These are phyloP conservation scores for Microtus montanus DNA, from an alignment of 2,113 vertebrate genomes.

Conservation along the genomic window DNA sequence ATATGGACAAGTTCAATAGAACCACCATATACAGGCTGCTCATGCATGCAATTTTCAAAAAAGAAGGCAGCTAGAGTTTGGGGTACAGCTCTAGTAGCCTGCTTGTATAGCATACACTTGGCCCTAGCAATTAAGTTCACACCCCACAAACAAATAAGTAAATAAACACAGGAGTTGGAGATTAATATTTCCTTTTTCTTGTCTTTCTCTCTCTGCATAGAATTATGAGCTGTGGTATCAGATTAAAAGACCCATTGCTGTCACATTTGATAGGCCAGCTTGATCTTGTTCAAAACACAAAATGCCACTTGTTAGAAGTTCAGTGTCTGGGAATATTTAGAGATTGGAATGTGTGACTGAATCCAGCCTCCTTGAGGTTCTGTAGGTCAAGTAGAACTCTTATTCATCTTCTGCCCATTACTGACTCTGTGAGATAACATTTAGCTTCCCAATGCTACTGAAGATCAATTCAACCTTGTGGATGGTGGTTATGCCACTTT, in stretches of 20 bases:
- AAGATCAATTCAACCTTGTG: neutral
- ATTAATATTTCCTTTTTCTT: neutral
- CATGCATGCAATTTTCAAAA: too few relatives aligned
- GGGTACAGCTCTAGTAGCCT: neutral
- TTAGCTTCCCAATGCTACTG: neutral
- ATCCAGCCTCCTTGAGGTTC: neutral
- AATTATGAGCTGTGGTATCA: neutral
- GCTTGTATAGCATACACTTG: neutral
- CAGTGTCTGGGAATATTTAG: constrained; percentile 35
- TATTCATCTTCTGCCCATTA: neutral
- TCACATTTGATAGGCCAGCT: neutral
- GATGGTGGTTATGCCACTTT: neutral
- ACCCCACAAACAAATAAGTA: neutral
- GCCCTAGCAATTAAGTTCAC: too few relatives aligned
- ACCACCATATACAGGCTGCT: too few relatives aligned
- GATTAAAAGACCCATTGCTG: neutral
- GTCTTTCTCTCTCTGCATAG: neutral
- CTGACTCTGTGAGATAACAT: neutral
- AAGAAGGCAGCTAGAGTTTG: too few relatives aligned
- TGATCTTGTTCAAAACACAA: neutral
- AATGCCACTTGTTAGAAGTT: neutral
- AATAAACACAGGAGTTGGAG: neutral
- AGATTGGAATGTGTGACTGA: neutral
- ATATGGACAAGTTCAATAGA: too few relatives aligned
- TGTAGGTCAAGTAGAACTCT: neutral